Percentiles rank a stretch among this genome's conserved stretches.
phyloP scores from a whole-genome alignment of 2,888 invertebrate genomes.

The Troides helena region DNA sequence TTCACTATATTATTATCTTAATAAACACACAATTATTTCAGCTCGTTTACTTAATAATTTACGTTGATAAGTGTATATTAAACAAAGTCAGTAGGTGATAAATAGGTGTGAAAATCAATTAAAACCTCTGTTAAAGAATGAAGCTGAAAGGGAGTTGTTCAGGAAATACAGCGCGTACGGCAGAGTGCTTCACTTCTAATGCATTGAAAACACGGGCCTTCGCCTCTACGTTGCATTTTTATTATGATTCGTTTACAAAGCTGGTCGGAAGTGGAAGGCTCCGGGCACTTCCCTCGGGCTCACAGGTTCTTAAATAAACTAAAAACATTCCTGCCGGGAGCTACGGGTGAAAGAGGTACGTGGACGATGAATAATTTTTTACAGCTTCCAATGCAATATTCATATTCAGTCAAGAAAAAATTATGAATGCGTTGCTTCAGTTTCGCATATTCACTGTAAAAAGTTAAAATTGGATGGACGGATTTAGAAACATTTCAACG shows the following conservation, averaged over 20 bases:
- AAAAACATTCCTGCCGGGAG: slow-evolving; percentile 17
- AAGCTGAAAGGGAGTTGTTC: not conserved
- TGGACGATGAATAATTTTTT: slow-evolving; percentile 15
- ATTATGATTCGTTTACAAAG: slow-evolving; percentile 28
- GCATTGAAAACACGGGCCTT: slow-evolving; percentile 17
- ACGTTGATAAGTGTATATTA: too few species aligned
- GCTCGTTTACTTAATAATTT: too few species aligned
- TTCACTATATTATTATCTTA: too few species aligned
- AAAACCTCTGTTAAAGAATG: not conserved
- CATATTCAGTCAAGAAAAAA: slow-evolving; percentile 8
- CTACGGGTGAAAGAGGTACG: slow-evolving; percentile 12
- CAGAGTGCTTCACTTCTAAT: slow-evolving; percentile 1
- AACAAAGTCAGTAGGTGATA: too few species aligned
- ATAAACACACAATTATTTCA: too few species aligned
- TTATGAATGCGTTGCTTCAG: not conserved
- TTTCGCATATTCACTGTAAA: not conserved
- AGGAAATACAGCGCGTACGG: not conserved
- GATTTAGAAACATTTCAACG: not conserved
- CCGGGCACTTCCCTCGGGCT: slow-evolving; percentile 17
- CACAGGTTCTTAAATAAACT: slow-evolving; percentile 28
- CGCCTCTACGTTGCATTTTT: slow-evolving; percentile 22
- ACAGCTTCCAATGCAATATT: slow-evolving; percentile 13
- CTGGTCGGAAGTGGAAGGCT: slow-evolving; percentile 20
- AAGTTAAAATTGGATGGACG: not conserved
- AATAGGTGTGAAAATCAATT: not conserved